Base-by-base conservation (phyloP, 2,113 vertebrate species). In the Thymallus thymallus region DNA sequence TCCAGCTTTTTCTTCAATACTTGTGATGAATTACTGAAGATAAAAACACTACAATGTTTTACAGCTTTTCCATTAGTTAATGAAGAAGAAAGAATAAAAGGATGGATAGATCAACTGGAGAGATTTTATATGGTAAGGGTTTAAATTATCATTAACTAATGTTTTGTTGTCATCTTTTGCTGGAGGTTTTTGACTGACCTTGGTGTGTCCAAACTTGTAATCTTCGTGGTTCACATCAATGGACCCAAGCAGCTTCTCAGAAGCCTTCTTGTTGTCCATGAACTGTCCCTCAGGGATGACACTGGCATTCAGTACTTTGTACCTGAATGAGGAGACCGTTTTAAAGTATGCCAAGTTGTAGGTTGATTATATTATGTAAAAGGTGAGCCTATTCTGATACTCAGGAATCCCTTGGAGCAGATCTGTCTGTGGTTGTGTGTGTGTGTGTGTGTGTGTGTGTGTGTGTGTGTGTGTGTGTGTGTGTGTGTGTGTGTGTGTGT, bases 201-300 rank as follows among this genome's bases (percentile, higher is more conserved):
- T 95, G 3, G 92, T 94, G 60, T 94, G 92, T 58, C 94, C 93
- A 83, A 95, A 94, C 74, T 85, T 95, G 83, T 95, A 95, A 72
- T 95, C 93, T 0, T 86, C 91, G 16, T 93, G 92, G 68, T 95
- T 93, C 10, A 94, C 89, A 51, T 94, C 93, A 0, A 94, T 92
- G 68, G 93, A 93, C 0, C 91, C 90, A 76, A 95, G 58, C 30
- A 95, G 81, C 68, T 94, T 95, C 63, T 95, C 94, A 61, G 92
- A 92, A 0, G 90, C 94, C 77, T 92, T 94, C 83, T 88, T 95
- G 84, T 92, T 94, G 61, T 94, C 94, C 1, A 94, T 87, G 73
- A 94, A 93, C 5, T 91, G 90, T 4, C 93, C 92, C 55, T 93
- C 90, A 1, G 92, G 93, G 74, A 95, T 92, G 14, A 79, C 93